Conservation (phyloP, 2,113 vertebrate genomes). For the Tinamus guttatus region DNA sequence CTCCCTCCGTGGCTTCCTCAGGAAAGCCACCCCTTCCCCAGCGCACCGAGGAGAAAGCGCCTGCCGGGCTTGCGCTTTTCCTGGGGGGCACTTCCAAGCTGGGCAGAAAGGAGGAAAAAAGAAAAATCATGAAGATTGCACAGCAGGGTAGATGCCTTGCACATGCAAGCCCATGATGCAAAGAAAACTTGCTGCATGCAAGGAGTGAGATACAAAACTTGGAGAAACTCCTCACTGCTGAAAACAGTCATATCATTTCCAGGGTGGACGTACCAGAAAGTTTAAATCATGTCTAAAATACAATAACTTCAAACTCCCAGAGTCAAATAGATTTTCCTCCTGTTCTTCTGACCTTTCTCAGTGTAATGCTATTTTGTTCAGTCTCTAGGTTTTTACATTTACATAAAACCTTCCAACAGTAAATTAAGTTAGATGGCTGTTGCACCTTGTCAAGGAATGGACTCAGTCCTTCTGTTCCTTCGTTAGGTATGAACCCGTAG, state of each 20-base stretch:
- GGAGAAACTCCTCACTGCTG: background rate
- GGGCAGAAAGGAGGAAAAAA: background rate
- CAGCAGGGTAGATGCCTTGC: background rate
- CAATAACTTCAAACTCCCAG: background rate
- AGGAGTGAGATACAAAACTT: background rate
- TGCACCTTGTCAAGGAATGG: too few relatives aligned
- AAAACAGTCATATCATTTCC: background rate
- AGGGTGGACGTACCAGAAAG: background rate
- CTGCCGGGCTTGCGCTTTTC: background rate
- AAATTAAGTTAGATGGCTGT: too few relatives aligned
- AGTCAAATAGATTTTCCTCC: background rate
- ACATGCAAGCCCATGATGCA: background rate
- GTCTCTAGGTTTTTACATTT: background rate
- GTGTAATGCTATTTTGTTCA: background rate
- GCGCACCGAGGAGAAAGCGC: background rate
- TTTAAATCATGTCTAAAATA: background rate
- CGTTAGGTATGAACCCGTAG: too few relatives aligned
- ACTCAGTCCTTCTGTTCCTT: too few relatives aligned
- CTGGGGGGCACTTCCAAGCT: background rate
- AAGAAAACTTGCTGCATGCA: background rate
- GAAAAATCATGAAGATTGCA: background rate
- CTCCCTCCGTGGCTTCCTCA: background rate
- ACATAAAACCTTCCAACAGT: background rate
- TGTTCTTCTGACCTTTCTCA: background rate
- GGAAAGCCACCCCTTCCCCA: background rate